These are phyloP conservation scores for Eumaeus atala DNA, from an alignment of 1,140 invertebrate genomes.

Conservation along the genomic window DNA sequence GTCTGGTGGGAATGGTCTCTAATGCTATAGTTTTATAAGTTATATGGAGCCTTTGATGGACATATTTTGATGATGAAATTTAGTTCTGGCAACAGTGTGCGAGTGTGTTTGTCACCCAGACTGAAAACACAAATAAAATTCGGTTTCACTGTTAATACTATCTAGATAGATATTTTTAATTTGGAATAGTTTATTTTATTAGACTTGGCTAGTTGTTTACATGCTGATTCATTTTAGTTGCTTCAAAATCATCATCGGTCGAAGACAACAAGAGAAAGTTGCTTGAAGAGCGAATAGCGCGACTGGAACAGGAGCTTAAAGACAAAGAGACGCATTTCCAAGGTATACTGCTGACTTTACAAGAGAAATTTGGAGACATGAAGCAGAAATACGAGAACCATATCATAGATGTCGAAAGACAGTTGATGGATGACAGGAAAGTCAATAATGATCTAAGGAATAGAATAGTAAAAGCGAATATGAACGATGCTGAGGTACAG, in stretches of 20 bases:
- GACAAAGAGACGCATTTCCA: conserved; percentile 81
- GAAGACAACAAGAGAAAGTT: conserved; percentile 78
- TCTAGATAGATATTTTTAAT: too few species aligned
- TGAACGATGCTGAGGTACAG: conserved; percentile 43
- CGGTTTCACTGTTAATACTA: too few species aligned
- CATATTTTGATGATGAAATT: too few species aligned
- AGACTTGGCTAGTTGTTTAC: too few species aligned
- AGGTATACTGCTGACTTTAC: conserved; percentile 79
- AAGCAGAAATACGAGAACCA: conserved; percentile 84
- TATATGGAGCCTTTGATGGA: too few species aligned
- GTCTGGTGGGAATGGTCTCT: too few species aligned
- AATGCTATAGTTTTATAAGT: too few species aligned
- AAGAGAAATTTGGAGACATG: conserved; percentile 83
- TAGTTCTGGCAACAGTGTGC: too few species aligned
- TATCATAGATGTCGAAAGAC: conserved; percentile 81
- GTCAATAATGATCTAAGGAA: conserved; percentile 75
- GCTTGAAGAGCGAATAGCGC: conserved; percentile 80
- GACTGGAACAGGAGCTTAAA: conserved; percentile 80
- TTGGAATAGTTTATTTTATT: too few species aligned
- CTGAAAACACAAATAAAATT: too few species aligned
- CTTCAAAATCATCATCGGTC: conserved; percentile 75
- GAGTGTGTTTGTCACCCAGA: too few species aligned
- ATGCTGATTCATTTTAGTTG: conserved; percentile 38
- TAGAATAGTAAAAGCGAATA: conserved; percentile 63
- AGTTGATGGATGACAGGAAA: conserved; percentile 76